Conservation (phyloP, 2,113 vertebrate genomes). For the Bothrops jararaca region DNA sequence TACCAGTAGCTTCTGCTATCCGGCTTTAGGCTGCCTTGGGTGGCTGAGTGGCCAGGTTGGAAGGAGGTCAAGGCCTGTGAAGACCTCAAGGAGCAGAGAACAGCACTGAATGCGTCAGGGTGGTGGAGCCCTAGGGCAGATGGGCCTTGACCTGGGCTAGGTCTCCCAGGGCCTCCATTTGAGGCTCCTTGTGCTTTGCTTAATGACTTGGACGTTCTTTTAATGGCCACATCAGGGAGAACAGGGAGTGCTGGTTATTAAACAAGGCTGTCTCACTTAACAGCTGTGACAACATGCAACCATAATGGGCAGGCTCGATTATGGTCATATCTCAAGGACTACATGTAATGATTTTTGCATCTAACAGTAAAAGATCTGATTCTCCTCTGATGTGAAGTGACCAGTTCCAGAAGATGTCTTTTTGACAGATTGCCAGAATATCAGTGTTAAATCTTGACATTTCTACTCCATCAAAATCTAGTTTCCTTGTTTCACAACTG, state of each 20-base stretch:
- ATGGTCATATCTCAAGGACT: background rate
- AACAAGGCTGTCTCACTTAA: background rate
- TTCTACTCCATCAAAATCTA: background rate
- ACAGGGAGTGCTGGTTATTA: background rate
- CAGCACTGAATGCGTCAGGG: too few relatives aligned
- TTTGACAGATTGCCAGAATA: background rate
- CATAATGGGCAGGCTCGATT: background rate
- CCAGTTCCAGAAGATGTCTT: background rate
- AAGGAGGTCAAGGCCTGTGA: too few relatives aligned
- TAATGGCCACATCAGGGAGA: background rate
- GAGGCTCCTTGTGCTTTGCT: background rate
- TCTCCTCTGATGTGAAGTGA: background rate
- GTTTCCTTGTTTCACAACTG: background rate
- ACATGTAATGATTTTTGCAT: background rate
- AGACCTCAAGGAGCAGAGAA: too few relatives aligned
- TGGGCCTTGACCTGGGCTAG: too few relatives aligned
- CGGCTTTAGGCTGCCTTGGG: too few relatives aligned
- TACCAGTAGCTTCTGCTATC: too few relatives aligned
- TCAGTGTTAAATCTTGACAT: background rate
- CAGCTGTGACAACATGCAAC: background rate
- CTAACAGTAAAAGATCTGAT: background rate
- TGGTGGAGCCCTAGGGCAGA: too few relatives aligned
- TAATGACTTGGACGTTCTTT: background rate
- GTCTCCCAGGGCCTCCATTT: too few relatives aligned
- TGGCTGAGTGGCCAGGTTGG: too few relatives aligned